Evolutionary conservation across 2,797 vertebrate genomes (phyloP), one percentile per base, ranked within the genome.

Genomic region (Enteromius unitaeniatus): DNA sequence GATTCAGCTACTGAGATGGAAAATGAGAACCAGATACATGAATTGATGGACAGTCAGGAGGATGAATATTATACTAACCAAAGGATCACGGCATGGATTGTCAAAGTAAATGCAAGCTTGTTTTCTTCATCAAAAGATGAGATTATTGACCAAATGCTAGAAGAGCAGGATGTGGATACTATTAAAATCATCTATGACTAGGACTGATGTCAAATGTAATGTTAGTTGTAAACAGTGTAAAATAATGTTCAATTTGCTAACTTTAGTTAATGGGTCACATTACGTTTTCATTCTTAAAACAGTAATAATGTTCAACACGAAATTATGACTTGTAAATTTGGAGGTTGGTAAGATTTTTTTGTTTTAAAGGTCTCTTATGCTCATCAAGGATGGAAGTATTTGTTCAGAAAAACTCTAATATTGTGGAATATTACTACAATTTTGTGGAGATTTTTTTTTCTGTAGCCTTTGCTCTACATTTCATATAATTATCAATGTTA

Each of bases 71-170:
- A 94, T 87, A 94, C 91, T 0, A 88, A 91, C 13, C 88, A 93
- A 87, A 93, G 90, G 89, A 95, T 96, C 83, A 53, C 87, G 11
- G 92, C 92, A 7, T 96, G 95, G 94, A 88, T 95, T 64, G 76
- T 90, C 23, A 84, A 90, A 85, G 95, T 95, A 78, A 95, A 94
- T 86, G 88, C 85, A 17, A 93, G 90, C 81, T 84, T 94, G 26
- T 95, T 95, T 84, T 89, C 90, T 5, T 76, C 82, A 11, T 91
- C 86, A 58, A 78, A 89, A 6, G 77, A 92, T 45, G 78, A 85
- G 10, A 47, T 85, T 26, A 84, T 79, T 51, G 74, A 74, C 0
- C 83, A 86, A 67, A 81, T 84, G 47, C 85, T 86, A 15, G 90
- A 92, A 72, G 95, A 94, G 79, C 91, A 93, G 75, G 94, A 95